Conservation (phyloP, 2,797 vertebrate species). For the Coluber constrictor region DNA sequence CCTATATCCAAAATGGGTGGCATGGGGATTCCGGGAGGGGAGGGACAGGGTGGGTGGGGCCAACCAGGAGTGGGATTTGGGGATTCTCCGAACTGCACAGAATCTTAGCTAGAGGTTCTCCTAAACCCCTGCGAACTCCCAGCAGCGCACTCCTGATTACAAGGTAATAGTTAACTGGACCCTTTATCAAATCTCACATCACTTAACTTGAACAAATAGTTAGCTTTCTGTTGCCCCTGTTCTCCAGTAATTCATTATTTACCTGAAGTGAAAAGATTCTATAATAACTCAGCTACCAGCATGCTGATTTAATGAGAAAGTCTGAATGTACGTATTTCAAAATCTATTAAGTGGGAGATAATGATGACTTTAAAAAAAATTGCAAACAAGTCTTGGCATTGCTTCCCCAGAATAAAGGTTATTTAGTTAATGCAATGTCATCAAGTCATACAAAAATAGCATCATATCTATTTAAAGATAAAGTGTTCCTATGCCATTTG, state of each 20-base stretch:
- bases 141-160: background rate
- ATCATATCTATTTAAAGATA: background rate
- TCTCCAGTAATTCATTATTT: background rate
- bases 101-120: too few species aligned
- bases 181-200: background rate
- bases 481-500: background rate
- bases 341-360: background rate
- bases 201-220: background rate
- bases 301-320: background rate
- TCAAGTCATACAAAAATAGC: background rate
- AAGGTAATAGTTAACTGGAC: background rate
- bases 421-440: constrained; percentile 7
- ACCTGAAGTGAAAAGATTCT: background rate
- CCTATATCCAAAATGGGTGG: too few species aligned
- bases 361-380: background rate
- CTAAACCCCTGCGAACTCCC: too few species aligned
- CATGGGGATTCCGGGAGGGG: too few species aligned
- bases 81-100: too few species aligned
- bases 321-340: background rate
- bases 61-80: too few species aligned
- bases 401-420: constrained; percentile 1
- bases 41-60: too few species aligned
- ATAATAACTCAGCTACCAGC: background rate
- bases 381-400: constrained; percentile 1
- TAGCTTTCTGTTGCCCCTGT: background rate